Percentiles rank a stretch among this genome's conserved stretches.
Conservation (phyloP, 2,888 invertebrate species). For the Willowsia nigromaculata region DNA sequence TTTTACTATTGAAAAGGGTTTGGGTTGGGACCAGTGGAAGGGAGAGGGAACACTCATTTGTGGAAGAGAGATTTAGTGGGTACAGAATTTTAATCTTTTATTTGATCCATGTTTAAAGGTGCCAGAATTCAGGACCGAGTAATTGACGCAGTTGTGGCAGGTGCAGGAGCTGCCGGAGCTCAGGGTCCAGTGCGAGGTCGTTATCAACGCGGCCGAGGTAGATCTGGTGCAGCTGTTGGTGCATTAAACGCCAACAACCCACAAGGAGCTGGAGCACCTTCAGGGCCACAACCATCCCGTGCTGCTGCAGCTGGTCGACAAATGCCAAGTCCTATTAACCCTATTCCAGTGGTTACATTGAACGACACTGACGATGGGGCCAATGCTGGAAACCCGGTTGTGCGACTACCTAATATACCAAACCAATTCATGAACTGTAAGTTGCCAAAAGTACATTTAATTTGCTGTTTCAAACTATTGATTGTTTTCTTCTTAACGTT, state of each 20-base stretch:
- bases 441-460: too few species aligned
- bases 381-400: background rate
- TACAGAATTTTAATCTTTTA: background rate
- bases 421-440: slow-evolving; percentile 61
- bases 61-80: too few species aligned
- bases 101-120: slow-evolving; percentile 27
- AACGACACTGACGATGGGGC: slow-evolving; percentile 18
- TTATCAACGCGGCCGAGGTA: background rate
- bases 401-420: slow-evolving; percentile 4
- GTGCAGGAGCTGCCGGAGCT: background rate
- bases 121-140: slow-evolving; percentile 63
- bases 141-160: slow-evolving; percentile 7
- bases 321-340: background rate
- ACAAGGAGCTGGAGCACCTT: background rate
- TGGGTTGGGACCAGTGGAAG: too few species aligned
- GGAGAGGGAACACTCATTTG: too few species aligned
- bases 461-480: too few species aligned
- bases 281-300: background rate
- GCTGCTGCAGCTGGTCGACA: background rate
- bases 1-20: too few species aligned
- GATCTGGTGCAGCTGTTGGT: background rate
- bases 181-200: background rate
- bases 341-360: slow-evolving; percentile 42
- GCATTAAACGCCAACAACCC: background rate
- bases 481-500: too few species aligned